These are phyloP conservation scores for Propsilocerus akamusi DNA, from an alignment of 1,140 invertebrate genomes.

Conservation along the genomic window DNA sequence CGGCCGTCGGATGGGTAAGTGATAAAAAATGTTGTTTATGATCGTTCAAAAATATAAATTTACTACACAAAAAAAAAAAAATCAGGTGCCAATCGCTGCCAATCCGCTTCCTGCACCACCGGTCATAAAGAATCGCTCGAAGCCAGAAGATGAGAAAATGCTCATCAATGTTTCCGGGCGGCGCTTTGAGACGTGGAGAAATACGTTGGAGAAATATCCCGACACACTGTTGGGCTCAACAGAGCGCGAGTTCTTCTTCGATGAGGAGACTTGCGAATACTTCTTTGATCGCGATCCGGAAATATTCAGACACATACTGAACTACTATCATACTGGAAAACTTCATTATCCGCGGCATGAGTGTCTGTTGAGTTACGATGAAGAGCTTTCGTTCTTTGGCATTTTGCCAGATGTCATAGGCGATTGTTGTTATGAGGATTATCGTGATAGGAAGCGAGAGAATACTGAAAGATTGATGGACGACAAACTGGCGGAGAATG, in stretches of 20 bases:
- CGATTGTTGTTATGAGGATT: slow-evolving; percentile 62
- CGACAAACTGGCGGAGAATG: slow-evolving; percentile 45
- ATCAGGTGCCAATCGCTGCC: slow-evolving; percentile 37
- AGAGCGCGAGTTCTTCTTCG: slow-evolving; percentile 62
- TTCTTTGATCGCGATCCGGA: slow-evolving; percentile 68
- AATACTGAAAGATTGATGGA: slow-evolving; percentile 55
- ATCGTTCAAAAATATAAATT: no score
- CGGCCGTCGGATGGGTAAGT: slow-evolving; percentile 57
- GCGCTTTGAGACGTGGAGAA: slow-evolving; percentile 58
- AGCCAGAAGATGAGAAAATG: slow-evolving; percentile 31
- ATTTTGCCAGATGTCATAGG: slow-evolving; percentile 61
- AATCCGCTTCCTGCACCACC: slow-evolving; percentile 44
- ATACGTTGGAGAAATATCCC: slow-evolving; percentile 61
- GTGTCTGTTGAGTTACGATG: slow-evolving; percentile 57
- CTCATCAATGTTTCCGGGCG: slow-evolving; percentile 38
- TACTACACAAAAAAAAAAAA: no score
- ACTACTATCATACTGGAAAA: slow-evolving; percentile 61
- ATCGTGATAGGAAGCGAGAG: slow-evolving; percentile 54
- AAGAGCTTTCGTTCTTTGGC: slow-evolving; percentile 61
- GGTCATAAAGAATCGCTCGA: slow-evolving; percentile 29
- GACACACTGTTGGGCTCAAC: slow-evolving; percentile 58
- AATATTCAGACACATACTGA: slow-evolving; percentile 57
- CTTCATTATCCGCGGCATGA: slow-evolving; percentile 61
- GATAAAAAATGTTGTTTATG: no score
- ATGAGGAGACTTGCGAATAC: slow-evolving; percentile 54